These are phyloP conservation scores for Eurystomus glaucurus DNA, from an alignment of 2,797 vertebrate genomes.

Conservation along the genomic window DNA sequence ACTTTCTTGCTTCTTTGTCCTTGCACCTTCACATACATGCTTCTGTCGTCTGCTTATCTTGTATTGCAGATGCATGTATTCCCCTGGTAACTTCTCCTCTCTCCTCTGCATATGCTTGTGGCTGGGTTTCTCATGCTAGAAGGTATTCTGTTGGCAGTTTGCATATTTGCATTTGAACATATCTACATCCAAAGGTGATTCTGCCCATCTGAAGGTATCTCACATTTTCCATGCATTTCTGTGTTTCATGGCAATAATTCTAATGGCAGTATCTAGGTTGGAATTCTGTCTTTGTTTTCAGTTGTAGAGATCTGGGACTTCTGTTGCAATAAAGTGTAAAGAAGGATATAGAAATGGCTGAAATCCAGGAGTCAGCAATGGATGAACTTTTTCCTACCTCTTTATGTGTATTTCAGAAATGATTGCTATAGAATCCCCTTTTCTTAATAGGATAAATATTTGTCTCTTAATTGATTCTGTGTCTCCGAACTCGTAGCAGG, in stretches of 20 bases:
- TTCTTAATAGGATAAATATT: not conserved
- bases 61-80: not conserved
- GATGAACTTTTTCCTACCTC: not conserved
- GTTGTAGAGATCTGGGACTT: not conserved
- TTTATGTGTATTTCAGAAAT: not conserved
- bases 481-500: not conserved
- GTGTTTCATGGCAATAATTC: not conserved
- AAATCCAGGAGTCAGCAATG: not conserved
- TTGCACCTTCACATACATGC: rapidly evolving
- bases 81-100: not conserved
- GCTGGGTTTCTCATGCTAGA: not conserved
- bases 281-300: not conserved
- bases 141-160: not conserved
- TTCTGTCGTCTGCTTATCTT: not conserved
- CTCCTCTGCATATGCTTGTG: not conserved
- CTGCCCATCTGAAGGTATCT: not conserved
- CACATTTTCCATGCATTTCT: not conserved
- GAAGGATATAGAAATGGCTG: not conserved
- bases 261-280: not conserved
- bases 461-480: not conserved
- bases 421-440: not conserved
- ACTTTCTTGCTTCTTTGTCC: not conserved
- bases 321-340: not conserved
- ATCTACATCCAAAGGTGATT: not conserved
- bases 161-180: not conserved